These are phyloP conservation scores for Alcedo atthis DNA, from an alignment of 2,797 vertebrate genomes.

Conservation along the genomic window DNA sequence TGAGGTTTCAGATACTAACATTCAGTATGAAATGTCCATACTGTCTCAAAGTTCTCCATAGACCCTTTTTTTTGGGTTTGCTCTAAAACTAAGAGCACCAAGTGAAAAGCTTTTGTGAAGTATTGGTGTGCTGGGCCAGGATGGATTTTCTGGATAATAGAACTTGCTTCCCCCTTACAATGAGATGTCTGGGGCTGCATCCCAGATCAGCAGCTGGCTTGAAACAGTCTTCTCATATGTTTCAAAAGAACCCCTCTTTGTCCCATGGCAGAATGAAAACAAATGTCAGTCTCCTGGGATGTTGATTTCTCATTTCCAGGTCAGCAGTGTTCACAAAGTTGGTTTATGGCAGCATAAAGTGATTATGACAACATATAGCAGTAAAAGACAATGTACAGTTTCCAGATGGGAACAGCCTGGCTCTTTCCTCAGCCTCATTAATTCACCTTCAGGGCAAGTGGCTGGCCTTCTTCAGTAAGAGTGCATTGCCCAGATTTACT, in stretches of 20 bases:
- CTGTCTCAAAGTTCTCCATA: neutral
- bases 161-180: neutral
- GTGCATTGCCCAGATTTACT: neutral
- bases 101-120: neutral
- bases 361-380: constrained; percentile 38
- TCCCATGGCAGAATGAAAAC: constrained; percentile 25
- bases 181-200: neutral
- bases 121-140: neutral
- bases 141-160: neutral
- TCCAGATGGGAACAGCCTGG: constrained; percentile 45
- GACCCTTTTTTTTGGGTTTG: neutral
- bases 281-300: constrained; percentile 41
- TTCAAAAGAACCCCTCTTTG: neutral
- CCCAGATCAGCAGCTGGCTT: neutral
- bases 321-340: constrained; percentile 21
- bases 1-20: neutral
- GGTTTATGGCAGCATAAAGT: constrained; percentile 26
- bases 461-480: neutral
- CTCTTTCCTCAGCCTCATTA: constrained; percentile 32
- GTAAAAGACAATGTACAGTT: constrained; percentile 9
- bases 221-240: neutral
- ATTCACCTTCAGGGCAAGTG: neutral
- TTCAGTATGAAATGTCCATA: neutral
- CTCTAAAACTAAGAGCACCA: neutral
- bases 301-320: constrained; percentile 47